phyloP scores from a whole-genome alignment of 2,888 invertebrate species.

The Tetranychus piercei region DNA sequence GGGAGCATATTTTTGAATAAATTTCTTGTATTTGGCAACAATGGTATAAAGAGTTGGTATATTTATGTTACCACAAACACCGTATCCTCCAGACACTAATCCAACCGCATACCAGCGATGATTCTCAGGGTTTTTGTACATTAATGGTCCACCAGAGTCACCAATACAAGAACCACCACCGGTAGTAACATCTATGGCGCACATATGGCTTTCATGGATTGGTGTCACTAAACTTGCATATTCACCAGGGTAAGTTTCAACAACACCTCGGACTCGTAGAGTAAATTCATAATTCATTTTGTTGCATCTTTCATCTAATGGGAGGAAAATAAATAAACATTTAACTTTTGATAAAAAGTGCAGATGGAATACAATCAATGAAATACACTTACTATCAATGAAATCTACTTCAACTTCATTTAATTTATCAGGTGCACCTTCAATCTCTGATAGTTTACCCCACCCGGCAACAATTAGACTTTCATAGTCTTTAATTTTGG shows the following conservation, averaged over 20 bases:
- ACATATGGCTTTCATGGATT: constrained; percentile 6
- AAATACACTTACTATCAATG: constrained; percentile 3
- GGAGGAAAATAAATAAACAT: not conserved
- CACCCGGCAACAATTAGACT: constrained; percentile 4
- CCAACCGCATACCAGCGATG: constrained; percentile 7
- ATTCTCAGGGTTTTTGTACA: constrained; percentile 9
- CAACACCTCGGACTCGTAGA: constrained; percentile 1
- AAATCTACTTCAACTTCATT: constrained; percentile 6
- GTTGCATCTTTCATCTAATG: not conserved
- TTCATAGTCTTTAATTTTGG: not conserved
- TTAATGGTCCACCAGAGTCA: constrained; percentile 8
- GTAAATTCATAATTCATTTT: constrained; percentile 11
- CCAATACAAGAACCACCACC: constrained; percentile 6
- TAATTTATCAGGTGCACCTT: constrained; percentile 4
- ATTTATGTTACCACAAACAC: constrained; percentile 11
- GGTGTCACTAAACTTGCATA: not conserved
- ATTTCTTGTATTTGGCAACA: constrained; percentile 9
- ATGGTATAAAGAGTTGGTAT: constrained; percentile 5
- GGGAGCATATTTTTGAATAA: constrained; percentile 7
- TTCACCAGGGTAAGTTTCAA: constrained; percentile 8
- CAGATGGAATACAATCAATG: not conserved
- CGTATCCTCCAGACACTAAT: constrained; percentile 4
- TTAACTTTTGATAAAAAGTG: not conserved
- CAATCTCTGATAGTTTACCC: constrained; percentile 7
- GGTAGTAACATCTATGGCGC: not conserved